These are phyloP conservation scores for Muscidifurax raptorellus DNA, from an alignment of 1,140 invertebrate species.

Conservation along the genomic window DNA sequence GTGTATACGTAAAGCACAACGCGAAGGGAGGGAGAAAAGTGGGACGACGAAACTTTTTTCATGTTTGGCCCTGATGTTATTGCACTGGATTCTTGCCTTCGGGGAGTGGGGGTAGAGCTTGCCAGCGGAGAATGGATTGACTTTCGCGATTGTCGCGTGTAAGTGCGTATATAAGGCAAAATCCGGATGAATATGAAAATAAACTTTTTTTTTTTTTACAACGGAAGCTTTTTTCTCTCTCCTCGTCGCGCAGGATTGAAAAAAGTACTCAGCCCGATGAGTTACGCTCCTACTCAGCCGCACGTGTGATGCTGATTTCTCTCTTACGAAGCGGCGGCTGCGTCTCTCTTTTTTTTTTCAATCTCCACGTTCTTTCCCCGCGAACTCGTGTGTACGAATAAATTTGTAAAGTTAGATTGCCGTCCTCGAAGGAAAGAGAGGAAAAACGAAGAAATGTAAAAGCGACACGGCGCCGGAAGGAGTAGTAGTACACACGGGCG, in stretches of 20 bases:
- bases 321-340: too few relatives aligned
- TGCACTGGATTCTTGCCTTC: neutral
- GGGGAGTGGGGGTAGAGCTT: too few relatives aligned
- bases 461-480: neutral
- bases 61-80: constrained; percentile 8
- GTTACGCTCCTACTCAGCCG: neutral
- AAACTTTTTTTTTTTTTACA: neutral
- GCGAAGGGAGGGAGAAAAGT: neutral
- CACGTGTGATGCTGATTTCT: neutral
- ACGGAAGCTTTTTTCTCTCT: neutral
- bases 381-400: neutral
- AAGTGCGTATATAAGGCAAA: neutral
- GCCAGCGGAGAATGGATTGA: neutral
- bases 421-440: neutral
- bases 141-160: neutral
- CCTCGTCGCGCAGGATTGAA: neutral
- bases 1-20: neutral
- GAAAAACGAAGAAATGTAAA: too few relatives aligned
- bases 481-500: constrained; percentile 14
- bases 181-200: neutral
- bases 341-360: neutral
- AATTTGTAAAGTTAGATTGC: constrained; percentile 2
- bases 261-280: neutral
- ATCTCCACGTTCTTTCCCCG: neutral
- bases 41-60: constrained; percentile 14